These are phyloP conservation scores for Parascotia fuliginaria DNA, from an alignment of 2,888 invertebrate genomes.

Conservation along the genomic window DNA sequence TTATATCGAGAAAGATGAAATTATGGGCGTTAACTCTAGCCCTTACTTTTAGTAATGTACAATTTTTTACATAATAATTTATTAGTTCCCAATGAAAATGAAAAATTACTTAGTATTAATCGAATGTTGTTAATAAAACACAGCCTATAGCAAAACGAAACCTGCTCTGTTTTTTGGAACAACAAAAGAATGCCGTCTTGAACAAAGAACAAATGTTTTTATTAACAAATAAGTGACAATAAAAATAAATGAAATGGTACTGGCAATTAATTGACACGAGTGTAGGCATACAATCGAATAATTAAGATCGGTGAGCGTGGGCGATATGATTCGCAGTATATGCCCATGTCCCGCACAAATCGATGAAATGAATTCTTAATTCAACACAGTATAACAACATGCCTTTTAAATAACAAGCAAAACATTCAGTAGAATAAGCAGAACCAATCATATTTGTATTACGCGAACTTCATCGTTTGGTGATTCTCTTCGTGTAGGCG, in stretches of 20 bases:
- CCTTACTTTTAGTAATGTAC: background rate
- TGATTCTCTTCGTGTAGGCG: slow-evolving; percentile 53
- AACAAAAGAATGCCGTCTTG: slow-evolving; percentile 23
- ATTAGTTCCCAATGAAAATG: background rate
- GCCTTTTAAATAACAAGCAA: background rate
- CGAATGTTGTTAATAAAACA: slow-evolving; percentile 8
- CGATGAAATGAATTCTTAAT: slow-evolving; percentile 52
- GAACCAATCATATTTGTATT: slow-evolving; percentile 5
- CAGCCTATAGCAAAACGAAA: slow-evolving; percentile 8
- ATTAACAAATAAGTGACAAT: slow-evolving; percentile 42
- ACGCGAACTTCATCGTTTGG: slow-evolving; percentile 31
- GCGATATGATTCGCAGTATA: slow-evolving; percentile 52
- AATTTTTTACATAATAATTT: background rate
- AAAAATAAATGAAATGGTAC: slow-evolving; percentile 46
- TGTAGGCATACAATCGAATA: slow-evolving; percentile 65
- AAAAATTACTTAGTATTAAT: background rate
- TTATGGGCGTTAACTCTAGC: background rate
- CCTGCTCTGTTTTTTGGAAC: slow-evolving; percentile 15
- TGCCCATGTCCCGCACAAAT: slow-evolving; percentile 40
- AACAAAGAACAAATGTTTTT: slow-evolving; percentile 43
- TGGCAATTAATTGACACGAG: slow-evolving; percentile 64
- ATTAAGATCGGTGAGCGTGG: slow-evolving; percentile 67
- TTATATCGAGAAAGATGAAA: background rate
- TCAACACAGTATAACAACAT: slow-evolving; percentile 36
- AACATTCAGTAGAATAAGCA: slow-evolving; percentile 17